Conservation (phyloP, 1,140 invertebrate genomes). For the Dendrolimus punctatus region DNA sequence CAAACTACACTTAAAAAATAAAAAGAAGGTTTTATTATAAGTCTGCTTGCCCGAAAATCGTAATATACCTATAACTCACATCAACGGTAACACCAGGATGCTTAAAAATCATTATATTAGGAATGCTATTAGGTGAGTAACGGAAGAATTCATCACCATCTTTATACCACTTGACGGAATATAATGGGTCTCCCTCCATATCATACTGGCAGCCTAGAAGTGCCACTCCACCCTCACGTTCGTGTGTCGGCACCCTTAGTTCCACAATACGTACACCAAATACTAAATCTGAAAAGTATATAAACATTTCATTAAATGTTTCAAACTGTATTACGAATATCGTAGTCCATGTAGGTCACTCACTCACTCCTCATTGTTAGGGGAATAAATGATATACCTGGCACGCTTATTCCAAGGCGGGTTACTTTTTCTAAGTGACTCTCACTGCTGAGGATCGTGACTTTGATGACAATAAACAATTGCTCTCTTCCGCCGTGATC, state of each 20-base stretch:
- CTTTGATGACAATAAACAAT: too few species aligned
- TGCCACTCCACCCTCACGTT: constrained; percentile 71
- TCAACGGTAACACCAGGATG: constrained; percentile 75
- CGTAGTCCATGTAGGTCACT: too few species aligned
- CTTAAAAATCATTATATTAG: constrained; percentile 72
- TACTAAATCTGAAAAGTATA: constrained; percentile 22
- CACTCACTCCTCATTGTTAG: too few species aligned
- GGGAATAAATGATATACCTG: too few species aligned
- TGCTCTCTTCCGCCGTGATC: too few species aligned
- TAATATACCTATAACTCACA: constrained; percentile 68
- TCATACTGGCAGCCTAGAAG: constrained; percentile 74
- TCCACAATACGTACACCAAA: constrained; percentile 34
- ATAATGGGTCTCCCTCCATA: constrained; percentile 76
- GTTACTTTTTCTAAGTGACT: too few species aligned
- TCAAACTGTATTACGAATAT: too few species aligned
- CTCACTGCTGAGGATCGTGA: too few species aligned
- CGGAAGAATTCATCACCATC: constrained; percentile 82
- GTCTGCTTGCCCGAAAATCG: not conserved
- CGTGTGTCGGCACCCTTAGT: constrained; percentile 71
- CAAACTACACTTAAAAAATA: too few species aligned
- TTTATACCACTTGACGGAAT: constrained; percentile 88
- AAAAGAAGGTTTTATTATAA: too few species aligned
- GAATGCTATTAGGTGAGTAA: constrained; percentile 62
- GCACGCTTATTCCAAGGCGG: too few species aligned
- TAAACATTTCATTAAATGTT: not conserved